Evolutionary conservation across 2,888 invertebrate genomes (phyloP).

Genomic region (Spilarctia lutea): DNA sequence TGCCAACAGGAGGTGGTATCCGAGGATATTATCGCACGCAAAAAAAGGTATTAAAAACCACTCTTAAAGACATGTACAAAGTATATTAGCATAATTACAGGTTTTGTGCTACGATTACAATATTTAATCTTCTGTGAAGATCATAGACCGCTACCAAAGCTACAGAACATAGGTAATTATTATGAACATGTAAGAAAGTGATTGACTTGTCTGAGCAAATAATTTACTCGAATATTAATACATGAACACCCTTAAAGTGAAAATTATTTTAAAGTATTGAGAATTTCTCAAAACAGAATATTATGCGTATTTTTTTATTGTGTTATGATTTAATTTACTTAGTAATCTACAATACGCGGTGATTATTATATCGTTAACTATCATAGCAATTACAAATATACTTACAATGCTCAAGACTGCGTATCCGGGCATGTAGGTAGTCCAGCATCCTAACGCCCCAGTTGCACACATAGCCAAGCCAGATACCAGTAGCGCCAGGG

Average conservation of each 20-base stretch:
- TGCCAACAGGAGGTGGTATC: too few relatives aligned
- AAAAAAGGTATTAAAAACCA: too few relatives aligned
- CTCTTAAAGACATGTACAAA: background rate
- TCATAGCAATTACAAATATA: constrained; percentile 26
- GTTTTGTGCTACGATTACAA: background rate
- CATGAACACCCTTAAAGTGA: background rate
- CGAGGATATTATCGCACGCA: too few relatives aligned
- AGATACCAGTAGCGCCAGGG: constrained; percentile 89
- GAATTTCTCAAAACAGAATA: background rate
- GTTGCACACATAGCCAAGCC: constrained; percentile 90
- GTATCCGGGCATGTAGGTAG: constrained; percentile 91
- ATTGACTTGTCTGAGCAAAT: background rate
- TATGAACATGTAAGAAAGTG: background rate
- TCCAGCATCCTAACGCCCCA: constrained; percentile 93
- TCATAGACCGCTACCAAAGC: background rate
- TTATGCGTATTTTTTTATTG: background rate
- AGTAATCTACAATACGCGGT: background rate
- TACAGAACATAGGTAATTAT: background rate
- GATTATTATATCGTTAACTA: background rate
- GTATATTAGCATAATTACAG: background rate
- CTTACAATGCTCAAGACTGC: constrained; percentile 90
- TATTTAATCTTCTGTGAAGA: background rate
- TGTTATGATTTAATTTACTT: background rate
- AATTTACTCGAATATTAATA: background rate
- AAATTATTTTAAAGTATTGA: background rate